phyloP scores from a whole-genome alignment of 2,797 vertebrate species.

The Remorina albescens region DNA sequence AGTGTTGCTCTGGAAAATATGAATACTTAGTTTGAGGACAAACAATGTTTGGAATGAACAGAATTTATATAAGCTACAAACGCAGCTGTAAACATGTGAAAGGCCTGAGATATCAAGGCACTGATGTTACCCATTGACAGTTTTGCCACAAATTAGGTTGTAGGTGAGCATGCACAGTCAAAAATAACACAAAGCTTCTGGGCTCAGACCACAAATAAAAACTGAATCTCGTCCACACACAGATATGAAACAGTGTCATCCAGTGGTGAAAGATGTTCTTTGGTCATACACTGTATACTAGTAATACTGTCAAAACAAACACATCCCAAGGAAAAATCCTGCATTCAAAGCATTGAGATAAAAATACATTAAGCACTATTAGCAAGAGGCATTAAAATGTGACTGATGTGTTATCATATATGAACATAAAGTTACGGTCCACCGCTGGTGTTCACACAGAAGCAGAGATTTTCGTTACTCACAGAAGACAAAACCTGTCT shows the following conservation, averaged over 20 bases:
- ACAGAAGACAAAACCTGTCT: slow-evolving; percentile 72
- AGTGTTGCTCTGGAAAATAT: slow-evolving; percentile 52
- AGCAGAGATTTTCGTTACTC: slow-evolving; percentile 69
- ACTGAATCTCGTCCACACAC: not conserved
- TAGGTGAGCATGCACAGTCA: not conserved
- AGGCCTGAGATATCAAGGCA: slow-evolving; percentile 17
- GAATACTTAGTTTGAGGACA: slow-evolving; percentile 13
- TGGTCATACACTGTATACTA: not conserved
- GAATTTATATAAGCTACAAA: slow-evolving; percentile 11
- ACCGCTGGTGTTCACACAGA: slow-evolving; percentile 25
- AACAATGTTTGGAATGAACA: not conserved
- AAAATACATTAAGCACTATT: not conserved
- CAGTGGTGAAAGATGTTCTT: slow-evolving; percentile 4
- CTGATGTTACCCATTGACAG: slow-evolving; percentile 1
- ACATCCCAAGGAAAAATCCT: not conserved
- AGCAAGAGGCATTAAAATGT: not conserved
- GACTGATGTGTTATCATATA: not conserved
- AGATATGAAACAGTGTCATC: slow-evolving; percentile 15
- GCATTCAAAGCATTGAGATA: not conserved
- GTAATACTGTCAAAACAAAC: not conserved
- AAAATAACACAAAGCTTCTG: slow-evolving; percentile 9
- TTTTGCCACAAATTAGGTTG: slow-evolving; percentile 14
- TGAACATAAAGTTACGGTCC: not conserved
- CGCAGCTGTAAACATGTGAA: not conserved
- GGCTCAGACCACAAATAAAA: slow-evolving; percentile 7